Evolutionary conservation across 2,888 invertebrate genomes (phyloP).

Genomic region (Melolontha melolontha): DNA sequence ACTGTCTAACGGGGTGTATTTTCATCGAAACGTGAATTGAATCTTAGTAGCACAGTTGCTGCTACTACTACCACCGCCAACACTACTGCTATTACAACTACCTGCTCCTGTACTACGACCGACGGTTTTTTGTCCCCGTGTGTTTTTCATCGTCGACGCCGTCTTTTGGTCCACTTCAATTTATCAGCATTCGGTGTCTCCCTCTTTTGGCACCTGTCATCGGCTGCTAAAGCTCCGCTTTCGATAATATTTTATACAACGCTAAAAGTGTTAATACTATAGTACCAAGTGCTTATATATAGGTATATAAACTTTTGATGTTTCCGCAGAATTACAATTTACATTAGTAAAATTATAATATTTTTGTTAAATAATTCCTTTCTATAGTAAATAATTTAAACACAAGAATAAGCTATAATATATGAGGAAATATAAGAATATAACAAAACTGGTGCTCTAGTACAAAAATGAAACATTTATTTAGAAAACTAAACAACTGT

Average conservation of each 20-base stretch:
- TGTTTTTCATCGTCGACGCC: conserved; percentile 11
- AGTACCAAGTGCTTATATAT: conserved; percentile 23
- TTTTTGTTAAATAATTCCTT: no score
- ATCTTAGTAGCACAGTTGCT: conserved; percentile 53
- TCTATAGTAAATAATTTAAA: no score
- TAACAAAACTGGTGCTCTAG: no score
- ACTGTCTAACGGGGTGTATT: conserved; percentile 59
- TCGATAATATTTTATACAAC: conserved; percentile 60
- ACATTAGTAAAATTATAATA: no score
- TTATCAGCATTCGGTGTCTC: conserved; percentile 62
- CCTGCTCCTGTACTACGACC: conserved; percentile 10
- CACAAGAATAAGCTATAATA: no score
- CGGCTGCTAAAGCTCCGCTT: conserved; percentile 54
- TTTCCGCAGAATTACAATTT: no score
- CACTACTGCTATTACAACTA: conserved; percentile 12
- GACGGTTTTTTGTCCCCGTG: conserved; percentile 7
- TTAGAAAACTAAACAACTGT: no score
- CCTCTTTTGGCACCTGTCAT: conserved; percentile 64
- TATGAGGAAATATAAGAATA: no score
- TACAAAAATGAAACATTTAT: no score
- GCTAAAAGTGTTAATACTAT: conserved; percentile 33
- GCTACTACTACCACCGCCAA: conserved; percentile 4
- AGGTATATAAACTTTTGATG: background rate
- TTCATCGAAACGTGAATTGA: conserved; percentile 61
- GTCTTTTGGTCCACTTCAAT: conserved; percentile 56